These are phyloP conservation scores for Anthrax anthrax DNA, from an alignment of 2,888 invertebrate genomes.

Conservation along the genomic window DNA sequence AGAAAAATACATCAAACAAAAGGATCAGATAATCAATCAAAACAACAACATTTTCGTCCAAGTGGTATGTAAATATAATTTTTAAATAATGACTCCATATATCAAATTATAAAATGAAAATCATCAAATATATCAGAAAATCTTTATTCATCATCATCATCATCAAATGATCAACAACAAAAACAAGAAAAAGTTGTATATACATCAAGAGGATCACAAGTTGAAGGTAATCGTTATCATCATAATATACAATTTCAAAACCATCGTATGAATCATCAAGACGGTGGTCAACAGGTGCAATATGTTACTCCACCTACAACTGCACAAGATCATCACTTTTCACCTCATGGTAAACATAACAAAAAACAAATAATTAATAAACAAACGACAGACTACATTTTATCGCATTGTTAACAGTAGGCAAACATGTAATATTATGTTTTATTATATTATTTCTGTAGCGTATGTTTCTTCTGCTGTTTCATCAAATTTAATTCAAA, in stretches of 20 bases:
- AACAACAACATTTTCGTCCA: slow-evolving; percentile 14
- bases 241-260: background rate
- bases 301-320: slow-evolving; percentile 1
- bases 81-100: too few species aligned
- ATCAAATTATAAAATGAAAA: too few species aligned
- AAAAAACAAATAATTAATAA: too few species aligned
- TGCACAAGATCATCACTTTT: background rate
- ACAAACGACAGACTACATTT: too few species aligned
- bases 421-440: background rate
- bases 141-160: too few species aligned
- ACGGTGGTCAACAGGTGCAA: slow-evolving; percentile 2
- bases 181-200: background rate
- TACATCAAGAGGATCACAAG: background rate
- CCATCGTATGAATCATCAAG: background rate
- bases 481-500: background rate
- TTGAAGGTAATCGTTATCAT: background rate
- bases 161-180: background rate
- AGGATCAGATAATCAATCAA: slow-evolving; percentile 10
- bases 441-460: background rate
- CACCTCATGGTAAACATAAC: background rate
- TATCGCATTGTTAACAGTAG: too few species aligned
- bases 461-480: slow-evolving; percentile 5
- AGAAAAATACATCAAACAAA: slow-evolving; percentile 18
- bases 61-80: slow-evolving; percentile 6
- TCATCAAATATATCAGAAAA: too few species aligned